phyloP scores from a whole-genome alignment of 2,888 invertebrate species.

The Hirtodrosophila confusa region DNA sequence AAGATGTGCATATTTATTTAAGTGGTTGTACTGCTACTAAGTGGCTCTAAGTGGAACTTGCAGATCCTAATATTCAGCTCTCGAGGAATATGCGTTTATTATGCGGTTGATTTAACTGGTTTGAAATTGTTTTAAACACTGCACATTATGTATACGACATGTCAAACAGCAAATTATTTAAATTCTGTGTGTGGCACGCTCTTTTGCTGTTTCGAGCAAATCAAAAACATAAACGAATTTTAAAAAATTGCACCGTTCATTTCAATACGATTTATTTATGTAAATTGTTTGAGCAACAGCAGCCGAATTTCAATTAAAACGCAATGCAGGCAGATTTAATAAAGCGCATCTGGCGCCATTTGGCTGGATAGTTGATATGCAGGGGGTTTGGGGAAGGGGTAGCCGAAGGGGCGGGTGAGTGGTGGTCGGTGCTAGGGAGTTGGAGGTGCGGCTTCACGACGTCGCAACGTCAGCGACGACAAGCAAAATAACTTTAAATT shows the following conservation, averaged over 20 bases:
- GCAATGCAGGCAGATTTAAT: slow-evolving; percentile 71
- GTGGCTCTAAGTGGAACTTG: no score
- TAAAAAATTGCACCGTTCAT: neutral
- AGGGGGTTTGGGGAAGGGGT: slow-evolving; percentile 2
- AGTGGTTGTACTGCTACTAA: no score
- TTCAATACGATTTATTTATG: slow-evolving; percentile 43
- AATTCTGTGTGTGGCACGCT: no score
- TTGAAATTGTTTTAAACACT: neutral
- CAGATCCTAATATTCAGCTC: no score
- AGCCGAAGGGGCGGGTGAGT: neutral
- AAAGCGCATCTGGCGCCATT: slow-evolving; percentile 43
- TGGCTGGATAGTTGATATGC: slow-evolving; percentile 23
- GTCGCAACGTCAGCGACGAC: slow-evolving; percentile 40
- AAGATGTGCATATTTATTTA: no score
- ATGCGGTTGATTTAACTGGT: neutral
- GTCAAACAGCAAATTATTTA: slow-evolving; percentile 9
- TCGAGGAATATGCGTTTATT: no score
- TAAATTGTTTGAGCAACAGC: slow-evolving; percentile 54
- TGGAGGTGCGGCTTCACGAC: slow-evolving; percentile 25
- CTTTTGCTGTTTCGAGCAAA: neutral
- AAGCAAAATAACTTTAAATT: slow-evolving; percentile 78
- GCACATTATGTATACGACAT: slow-evolving; percentile 13
- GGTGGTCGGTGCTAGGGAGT: neutral
- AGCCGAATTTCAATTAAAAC: slow-evolving; percentile 67
- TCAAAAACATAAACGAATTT: slow-evolving; percentile 10